phyloP scores from a whole-genome alignment of 2,113 vertebrate genomes.

The Podiceps cristatus region DNA sequence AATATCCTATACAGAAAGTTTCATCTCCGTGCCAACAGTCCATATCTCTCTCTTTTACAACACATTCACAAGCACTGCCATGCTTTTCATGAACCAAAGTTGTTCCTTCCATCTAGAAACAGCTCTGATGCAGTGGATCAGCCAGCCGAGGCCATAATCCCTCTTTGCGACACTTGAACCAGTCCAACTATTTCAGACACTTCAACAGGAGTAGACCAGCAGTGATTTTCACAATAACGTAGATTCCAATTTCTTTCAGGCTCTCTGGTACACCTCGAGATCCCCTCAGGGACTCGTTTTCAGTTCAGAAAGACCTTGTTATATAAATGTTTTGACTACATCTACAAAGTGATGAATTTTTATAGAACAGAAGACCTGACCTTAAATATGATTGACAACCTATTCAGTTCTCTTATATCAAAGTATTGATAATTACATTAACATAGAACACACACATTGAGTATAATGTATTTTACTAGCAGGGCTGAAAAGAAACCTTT shows the following conservation, averaged over 20 bases:
- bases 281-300: neutral
- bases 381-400: neutral
- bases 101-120: neutral
- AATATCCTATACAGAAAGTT: neutral
- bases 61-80: neutral
- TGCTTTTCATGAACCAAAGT: neutral
- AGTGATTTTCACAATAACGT: neutral
- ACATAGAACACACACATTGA: fast-evolving
- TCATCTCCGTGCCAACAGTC: neutral
- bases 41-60: neutral
- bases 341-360: neutral
- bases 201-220: neutral
- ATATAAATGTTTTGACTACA: constrained; percentile 31
- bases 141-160: neutral
- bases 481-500: neutral
- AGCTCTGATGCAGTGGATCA: neutral
- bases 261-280: neutral
- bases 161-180: neutral
- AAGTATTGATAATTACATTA: neutral
- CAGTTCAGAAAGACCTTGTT: constrained; percentile 8
- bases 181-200: neutral
- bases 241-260: neutral
- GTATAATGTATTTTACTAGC: neutral
- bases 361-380: neutral
- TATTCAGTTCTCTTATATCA: neutral